These are phyloP conservation scores for Parasteatoda lunata DNA, from an alignment of 2,888 invertebrate species.

Conservation along the genomic window DNA sequence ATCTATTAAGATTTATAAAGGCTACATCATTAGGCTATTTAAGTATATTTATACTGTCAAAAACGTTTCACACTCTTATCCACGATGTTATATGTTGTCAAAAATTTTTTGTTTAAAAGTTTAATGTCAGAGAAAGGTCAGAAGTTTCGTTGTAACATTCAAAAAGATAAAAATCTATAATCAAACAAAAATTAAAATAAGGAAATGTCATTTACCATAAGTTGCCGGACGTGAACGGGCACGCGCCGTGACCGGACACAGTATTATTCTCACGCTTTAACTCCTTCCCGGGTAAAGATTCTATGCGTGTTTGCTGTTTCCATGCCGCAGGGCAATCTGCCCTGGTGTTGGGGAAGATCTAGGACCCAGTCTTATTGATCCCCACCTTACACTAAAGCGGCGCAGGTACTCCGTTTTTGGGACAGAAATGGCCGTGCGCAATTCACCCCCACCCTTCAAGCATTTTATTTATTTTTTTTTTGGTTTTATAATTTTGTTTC, in stretches of 20 bases:
- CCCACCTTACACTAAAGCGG: slow-evolving; percentile 48
- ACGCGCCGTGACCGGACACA: not conserved
- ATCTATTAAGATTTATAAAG: too few species aligned
- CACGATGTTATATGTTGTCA: too few species aligned
- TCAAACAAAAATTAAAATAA: not conserved
- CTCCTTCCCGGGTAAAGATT: slow-evolving; percentile 12
- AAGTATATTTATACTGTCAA: too few species aligned
- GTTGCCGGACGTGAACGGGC: not conserved
- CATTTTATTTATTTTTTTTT: not conserved
- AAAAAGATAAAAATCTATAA: too few species aligned
- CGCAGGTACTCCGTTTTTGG: slow-evolving; percentile 48
- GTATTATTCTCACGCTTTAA: not conserved
- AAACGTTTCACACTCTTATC: too few species aligned
- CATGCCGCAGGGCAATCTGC: slow-evolving; percentile 22
- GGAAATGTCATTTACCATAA: not conserved
- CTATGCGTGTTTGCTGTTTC: slow-evolving; percentile 8
- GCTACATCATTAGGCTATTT: too few species aligned
- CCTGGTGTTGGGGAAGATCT: not conserved
- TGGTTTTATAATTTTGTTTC: not conserved
- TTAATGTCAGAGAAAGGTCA: too few species aligned
- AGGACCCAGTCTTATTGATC: slow-evolving; percentile 60
- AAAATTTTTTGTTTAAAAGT: too few species aligned
- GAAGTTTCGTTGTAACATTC: too few species aligned
- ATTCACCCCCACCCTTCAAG: not conserved
- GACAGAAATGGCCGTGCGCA: slow-evolving; percentile 19